Conservation (phyloP, 1,140 invertebrate genomes). For the Drosophila obscura region DNA sequence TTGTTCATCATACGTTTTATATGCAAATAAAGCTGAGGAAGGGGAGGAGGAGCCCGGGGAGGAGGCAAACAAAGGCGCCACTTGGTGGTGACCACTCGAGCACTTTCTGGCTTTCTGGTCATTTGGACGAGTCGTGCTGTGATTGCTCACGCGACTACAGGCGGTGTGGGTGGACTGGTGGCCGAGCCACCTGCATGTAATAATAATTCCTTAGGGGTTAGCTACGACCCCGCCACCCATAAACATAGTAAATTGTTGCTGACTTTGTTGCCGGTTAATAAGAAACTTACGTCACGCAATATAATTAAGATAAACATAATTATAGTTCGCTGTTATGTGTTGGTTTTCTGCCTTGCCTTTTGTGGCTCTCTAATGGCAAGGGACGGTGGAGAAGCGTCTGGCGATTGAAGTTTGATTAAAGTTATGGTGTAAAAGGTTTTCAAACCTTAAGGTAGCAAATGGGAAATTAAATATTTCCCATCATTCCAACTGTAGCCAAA, state of each 20-base stretch:
- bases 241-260: slow-evolving; percentile 64
- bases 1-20: slow-evolving; percentile 59
- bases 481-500: no score
- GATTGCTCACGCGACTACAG: slow-evolving; percentile 71
- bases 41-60: background rate
- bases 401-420: slow-evolving; percentile 49
- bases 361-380: slow-evolving; percentile 53
- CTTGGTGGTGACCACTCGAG: slow-evolving; percentile 56
- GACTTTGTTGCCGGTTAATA: slow-evolving; percentile 75
- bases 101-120: slow-evolving; percentile 27
- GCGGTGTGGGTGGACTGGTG: background rate
- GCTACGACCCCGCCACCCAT: slow-evolving; percentile 28
- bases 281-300: slow-evolving; percentile 80
- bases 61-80: slow-evolving; percentile 51
- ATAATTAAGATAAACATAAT: slow-evolving; percentile 83
- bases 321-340: slow-evolving; percentile 73
- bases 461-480: background rate
- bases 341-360: slow-evolving; percentile 50
- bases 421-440: slow-evolving; percentile 40
- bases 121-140: slow-evolving; percentile 48
- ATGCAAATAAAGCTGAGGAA: slow-evolving; percentile 68
- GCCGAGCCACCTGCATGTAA: slow-evolving; percentile 41
- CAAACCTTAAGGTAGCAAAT: slow-evolving; percentile 14
- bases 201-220: slow-evolving; percentile 68
- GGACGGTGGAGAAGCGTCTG: background rate